These are phyloP conservation scores for Desoria tigrina DNA, from an alignment of 2,888 invertebrate species.

Conservation along the genomic window DNA sequence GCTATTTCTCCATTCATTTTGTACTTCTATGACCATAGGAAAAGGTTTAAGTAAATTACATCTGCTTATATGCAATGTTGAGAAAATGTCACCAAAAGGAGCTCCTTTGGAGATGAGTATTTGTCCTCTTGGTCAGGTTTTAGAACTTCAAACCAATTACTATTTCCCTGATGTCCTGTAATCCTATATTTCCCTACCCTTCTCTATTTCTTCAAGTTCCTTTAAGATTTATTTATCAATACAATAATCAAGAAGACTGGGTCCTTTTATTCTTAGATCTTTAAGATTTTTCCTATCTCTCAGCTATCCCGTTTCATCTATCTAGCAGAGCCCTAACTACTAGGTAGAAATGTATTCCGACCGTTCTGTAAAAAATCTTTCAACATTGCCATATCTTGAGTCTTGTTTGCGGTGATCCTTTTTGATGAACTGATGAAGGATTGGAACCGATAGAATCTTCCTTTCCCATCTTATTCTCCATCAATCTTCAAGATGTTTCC, in stretches of 20 bases:
- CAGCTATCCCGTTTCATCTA: too few relatives aligned
- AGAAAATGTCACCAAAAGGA: too few relatives aligned
- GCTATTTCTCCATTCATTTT: too few relatives aligned
- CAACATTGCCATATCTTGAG: conserved; percentile 7
- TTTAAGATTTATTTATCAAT: conserved; percentile 13
- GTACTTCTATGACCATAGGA: too few relatives aligned
- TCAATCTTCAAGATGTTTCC: not conserved
- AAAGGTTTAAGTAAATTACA: too few relatives aligned
- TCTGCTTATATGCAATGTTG: too few relatives aligned
- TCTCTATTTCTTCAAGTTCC: conserved; percentile 11
- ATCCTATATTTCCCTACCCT: conserved; percentile 2
- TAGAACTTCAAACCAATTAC: too few relatives aligned
- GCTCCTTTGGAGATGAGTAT: too few relatives aligned
- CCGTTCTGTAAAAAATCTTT: not conserved
- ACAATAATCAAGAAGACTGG: conserved; percentile 10
- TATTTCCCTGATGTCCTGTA: too few relatives aligned
- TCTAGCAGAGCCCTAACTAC: too few relatives aligned
- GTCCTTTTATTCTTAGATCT: conserved; percentile 2
- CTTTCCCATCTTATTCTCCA: not conserved
- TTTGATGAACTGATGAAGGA: conserved; percentile 23
- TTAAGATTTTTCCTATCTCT: not conserved
- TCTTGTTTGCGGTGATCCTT: conserved; percentile 18
- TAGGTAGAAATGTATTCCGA: not conserved
- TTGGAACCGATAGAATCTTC: conserved; percentile 10
- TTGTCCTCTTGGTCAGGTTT: too few relatives aligned